A percentile compares a stretch with the other conserved stretches of the same genome.
These are phyloP conservation scores for Cercopithecus mitis DNA, from an alignment of 2,797 vertebrate species.

Conservation along the genomic window DNA sequence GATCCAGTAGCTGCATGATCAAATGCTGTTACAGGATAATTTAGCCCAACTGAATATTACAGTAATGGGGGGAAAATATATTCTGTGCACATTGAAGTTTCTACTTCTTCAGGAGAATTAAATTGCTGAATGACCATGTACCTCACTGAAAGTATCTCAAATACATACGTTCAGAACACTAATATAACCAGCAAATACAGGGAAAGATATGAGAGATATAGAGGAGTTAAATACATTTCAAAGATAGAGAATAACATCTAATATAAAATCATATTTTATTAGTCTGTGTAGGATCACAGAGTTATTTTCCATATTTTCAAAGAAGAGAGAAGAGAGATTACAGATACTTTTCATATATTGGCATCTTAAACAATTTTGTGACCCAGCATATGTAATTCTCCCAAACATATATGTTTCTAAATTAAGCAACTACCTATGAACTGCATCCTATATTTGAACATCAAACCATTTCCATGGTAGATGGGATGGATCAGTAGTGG, in stretches of 20 bases:
- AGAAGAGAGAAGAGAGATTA: not conserved
- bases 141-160: constrained; percentile 4
- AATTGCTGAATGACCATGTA: constrained; percentile 24
- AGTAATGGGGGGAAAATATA: constrained; percentile 76
- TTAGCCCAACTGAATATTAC: constrained; percentile 79
- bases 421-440: not conserved
- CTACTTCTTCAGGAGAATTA: constrained; percentile 56
- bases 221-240: not conserved
- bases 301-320: not conserved
- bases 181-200: not conserved
- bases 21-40: constrained; percentile 79
- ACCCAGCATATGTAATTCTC: not conserved
- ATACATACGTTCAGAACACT: not conserved
- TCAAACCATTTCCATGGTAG: not conserved
- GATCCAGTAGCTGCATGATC: constrained; percentile 70
- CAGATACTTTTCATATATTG: not conserved
- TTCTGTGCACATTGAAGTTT: constrained; percentile 71
- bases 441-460: not conserved
- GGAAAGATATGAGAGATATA: not conserved
- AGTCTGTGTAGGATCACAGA: not conserved
- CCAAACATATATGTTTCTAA: not conserved
- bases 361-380: not conserved
- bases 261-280: not conserved
- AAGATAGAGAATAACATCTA: not conserved
- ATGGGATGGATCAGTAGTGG: not conserved